These are phyloP conservation scores for Rhinichthys osculus DNA, from an alignment of 2,797 vertebrate genomes.

Conservation along the genomic window DNA sequence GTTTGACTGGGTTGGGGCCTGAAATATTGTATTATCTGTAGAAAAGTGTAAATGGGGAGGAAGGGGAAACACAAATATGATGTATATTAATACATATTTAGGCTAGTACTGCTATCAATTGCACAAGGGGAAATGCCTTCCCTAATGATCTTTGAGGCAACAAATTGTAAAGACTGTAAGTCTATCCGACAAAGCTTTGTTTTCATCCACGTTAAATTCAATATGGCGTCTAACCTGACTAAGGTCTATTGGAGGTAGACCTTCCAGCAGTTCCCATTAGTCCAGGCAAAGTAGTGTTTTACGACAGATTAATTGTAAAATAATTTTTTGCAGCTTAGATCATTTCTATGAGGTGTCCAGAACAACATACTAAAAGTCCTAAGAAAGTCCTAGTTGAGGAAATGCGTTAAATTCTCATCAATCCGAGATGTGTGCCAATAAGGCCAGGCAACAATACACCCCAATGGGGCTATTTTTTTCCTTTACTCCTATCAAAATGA, in stretches of 20 bases:
- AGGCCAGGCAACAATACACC: too few relatives aligned
- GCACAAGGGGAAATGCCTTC: background rate
- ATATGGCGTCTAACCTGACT: background rate
- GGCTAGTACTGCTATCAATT: background rate
- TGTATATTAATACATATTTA: background rate
- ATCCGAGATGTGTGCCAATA: too few relatives aligned
- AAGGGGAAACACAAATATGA: background rate
- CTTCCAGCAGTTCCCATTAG: too few relatives aligned
- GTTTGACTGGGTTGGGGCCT: background rate
- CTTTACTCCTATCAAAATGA: too few relatives aligned
- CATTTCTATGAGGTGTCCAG: too few relatives aligned
- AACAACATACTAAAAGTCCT: too few relatives aligned
- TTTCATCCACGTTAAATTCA: background rate
- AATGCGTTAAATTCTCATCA: too few relatives aligned
- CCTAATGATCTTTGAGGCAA: background rate
- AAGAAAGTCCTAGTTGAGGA: too few relatives aligned
- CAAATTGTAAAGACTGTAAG: background rate
- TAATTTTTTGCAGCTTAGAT: too few relatives aligned
- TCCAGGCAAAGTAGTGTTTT: too few relatives aligned
- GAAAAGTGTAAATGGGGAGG: background rate
- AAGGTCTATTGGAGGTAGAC: background rate
- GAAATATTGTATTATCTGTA: background rate
- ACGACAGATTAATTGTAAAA: too few relatives aligned
- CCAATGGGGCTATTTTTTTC: too few relatives aligned
- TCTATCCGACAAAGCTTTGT: background rate